Base-by-base conservation (phyloP, 35 echinoderm and acorn worm species). In the Diadema setosum region DNA sequence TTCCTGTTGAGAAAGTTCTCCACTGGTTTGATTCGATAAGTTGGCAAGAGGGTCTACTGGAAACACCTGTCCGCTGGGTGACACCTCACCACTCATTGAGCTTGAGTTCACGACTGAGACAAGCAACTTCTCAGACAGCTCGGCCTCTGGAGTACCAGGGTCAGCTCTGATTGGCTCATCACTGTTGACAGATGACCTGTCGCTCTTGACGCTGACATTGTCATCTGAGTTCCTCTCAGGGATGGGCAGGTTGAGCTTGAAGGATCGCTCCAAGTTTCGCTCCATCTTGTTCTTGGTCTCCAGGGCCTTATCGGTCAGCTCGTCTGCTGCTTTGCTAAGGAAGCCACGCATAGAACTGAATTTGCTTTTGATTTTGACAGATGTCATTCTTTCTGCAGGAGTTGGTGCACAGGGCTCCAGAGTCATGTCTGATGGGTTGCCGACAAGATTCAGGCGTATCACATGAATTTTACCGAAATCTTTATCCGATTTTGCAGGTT, bases 251-350 rank as follows among this genome's bases (percentile, higher is more conserved):
- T 84, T 93, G 26, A 93, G 41, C 42, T 94, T 94, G 16, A 85
- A 67, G 5, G 89, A 91, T 41, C 81, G 61, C 30, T 83, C 82
- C 24, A 78, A 17, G 43, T 85, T 91, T 37, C 67, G 35, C 20
- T 87, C 93, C 27, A 95, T 82, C 32, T 91, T 85, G 27, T 84
- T 85, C 70, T 95, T 95, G 6, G 93, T 85, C 88, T 84, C 91
- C 4, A 41, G 34, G 39, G 93, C 93, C 34, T 84, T 84, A 16
- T 87, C 88, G 2, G 88, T 58, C 15, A 95, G 21, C 30, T 91
- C 93, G 83, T 95, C 93, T 1, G 88, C 93, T 70, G 93, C 93
- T 49, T 91, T 95, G 27, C 78, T 86, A 52, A 95, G 84, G 44
- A 95, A 89, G 16, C 85, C 80, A 43, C 85, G 85, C 32, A 93